Percentiles rank a stretch among this genome's conserved stretches.
Conservation (phyloP, 2,888 invertebrate genomes). For the Drepanosiphum platanoidis region DNA sequence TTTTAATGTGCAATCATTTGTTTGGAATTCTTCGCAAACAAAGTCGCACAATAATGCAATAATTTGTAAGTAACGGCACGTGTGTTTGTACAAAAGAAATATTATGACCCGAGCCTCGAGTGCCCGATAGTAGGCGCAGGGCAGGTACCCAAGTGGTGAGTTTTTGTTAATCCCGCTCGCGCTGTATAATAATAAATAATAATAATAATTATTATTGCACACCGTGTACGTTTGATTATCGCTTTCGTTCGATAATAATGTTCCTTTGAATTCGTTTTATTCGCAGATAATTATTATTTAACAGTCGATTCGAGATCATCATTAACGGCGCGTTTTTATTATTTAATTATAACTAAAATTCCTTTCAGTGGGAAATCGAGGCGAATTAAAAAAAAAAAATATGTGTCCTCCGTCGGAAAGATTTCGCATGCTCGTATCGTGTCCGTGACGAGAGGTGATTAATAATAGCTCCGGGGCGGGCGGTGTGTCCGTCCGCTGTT, state of each 20-base stretch:
- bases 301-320: background rate
- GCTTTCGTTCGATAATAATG: too few species aligned
- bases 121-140: background rate
- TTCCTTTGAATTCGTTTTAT: background rate
- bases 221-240: too few species aligned
- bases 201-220: background rate
- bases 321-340: background rate
- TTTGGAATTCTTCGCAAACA: background rate
- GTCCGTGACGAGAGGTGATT: too few species aligned
- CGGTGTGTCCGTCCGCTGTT: too few species aligned
- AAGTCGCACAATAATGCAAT: background rate
- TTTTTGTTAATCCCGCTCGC: background rate
- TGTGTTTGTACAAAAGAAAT: constrained; percentile 1
- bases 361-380: too few species aligned
- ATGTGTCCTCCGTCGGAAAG: too few species aligned
- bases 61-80: background rate
- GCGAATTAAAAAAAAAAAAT: too few species aligned
- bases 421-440: too few species aligned
- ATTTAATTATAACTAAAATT: too few species aligned
- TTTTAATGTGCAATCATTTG: background rate
- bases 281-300: background rate
- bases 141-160: too few species aligned
- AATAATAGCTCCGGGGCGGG: too few species aligned
- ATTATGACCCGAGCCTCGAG: background rate
- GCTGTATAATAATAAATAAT: constrained; percentile 8